Conservation (phyloP, 2,797 vertebrate genomes). For the Oreochromis mossambicus region DNA sequence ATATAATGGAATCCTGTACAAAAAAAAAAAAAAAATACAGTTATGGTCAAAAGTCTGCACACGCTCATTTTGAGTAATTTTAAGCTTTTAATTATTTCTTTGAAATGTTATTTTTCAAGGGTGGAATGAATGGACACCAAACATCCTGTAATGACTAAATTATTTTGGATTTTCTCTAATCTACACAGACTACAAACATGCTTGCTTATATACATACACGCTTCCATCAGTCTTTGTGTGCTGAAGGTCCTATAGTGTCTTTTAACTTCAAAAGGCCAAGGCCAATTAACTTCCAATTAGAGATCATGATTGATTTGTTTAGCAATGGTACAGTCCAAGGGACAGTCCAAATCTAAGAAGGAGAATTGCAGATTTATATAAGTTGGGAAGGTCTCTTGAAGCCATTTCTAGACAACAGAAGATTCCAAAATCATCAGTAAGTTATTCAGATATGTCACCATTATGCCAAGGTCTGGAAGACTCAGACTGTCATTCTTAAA, state of each 20-base stretch:
- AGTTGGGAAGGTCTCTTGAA: background rate
- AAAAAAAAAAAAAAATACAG: background rate
- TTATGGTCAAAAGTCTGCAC: background rate
- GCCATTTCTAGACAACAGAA: background rate
- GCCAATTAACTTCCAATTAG: background rate
- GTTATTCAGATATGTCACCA: too few species aligned
- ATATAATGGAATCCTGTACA: accelerated
- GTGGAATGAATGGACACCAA: background rate
- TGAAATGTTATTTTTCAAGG: background rate
- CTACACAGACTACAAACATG: background rate
- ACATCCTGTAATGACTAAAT: background rate
- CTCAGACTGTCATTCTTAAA: background rate
- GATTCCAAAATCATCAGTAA: background rate
- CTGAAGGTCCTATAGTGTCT: background rate
- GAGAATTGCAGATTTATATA: background rate
- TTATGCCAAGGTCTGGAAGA: background rate
- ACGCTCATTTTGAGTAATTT: background rate
- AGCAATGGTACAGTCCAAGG: background rate
- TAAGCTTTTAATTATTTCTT: background rate
- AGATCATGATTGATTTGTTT: background rate
- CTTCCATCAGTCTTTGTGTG: accelerated
- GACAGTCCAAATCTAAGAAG: background rate
- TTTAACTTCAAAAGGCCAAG: background rate
- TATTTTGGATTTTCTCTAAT: background rate
- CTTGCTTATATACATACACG: background rate